phyloP scores from a whole-genome alignment of 2,888 invertebrate species.

The Slavum lentiscoides region DNA sequence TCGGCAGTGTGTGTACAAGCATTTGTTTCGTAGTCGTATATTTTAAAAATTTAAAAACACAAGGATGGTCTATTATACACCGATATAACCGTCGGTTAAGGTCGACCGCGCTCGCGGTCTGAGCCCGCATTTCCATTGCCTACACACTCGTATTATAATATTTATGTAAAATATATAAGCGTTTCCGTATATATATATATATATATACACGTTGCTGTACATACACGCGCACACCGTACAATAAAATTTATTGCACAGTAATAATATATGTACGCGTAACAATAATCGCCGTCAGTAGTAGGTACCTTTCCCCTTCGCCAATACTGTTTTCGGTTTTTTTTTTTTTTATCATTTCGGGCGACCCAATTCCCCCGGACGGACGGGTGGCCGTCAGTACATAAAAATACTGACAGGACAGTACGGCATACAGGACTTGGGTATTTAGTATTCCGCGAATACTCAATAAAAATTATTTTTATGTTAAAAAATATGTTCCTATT shows the following conservation, averaged over 20 bases:
- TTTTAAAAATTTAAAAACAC: neutral
- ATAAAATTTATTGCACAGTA: too few species aligned
- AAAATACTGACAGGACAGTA: neutral
- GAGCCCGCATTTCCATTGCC: slow-evolving; percentile 27
- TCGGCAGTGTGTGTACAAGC: too few species aligned
- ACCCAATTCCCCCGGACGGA: slow-evolving; percentile 6
- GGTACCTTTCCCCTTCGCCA: neutral
- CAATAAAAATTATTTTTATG: too few species aligned
- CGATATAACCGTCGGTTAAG: slow-evolving; percentile 12
- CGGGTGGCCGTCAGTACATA: slow-evolving; percentile 8
- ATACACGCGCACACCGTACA: neutral
- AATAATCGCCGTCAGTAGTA: slow-evolving; percentile 3
- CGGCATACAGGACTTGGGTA: neutral
- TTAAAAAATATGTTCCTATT: too few species aligned
- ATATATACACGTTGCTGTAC: neutral
- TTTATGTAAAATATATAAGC: neutral
- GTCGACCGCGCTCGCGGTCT: slow-evolving; percentile 17
- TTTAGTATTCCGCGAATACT: too few species aligned
- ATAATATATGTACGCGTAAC: too few species aligned
- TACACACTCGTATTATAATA: too few species aligned
- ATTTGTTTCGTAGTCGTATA: too few species aligned
- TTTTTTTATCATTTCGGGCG: slow-evolving; percentile 9
- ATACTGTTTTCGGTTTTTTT: slow-evolving; percentile 3
- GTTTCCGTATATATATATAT: neutral
- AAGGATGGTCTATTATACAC: slow-evolving; percentile 23